These are phyloP conservation scores for Dichetophora obliterata DNA, from an alignment of 2,888 invertebrate genomes.

Conservation along the genomic window DNA sequence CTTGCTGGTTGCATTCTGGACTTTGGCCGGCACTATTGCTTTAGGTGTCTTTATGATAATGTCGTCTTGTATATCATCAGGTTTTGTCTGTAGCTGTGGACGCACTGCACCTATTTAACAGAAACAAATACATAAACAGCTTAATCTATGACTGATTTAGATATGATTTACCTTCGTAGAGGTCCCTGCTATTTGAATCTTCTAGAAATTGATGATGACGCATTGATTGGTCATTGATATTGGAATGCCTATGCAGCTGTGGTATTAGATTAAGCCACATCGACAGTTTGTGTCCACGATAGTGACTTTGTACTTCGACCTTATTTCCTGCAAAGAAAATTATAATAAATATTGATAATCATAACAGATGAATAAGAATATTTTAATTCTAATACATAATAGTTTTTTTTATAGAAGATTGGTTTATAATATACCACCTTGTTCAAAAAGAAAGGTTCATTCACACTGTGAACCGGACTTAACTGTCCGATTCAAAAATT, in stretches of 20 bases:
- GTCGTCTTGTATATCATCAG: constrained; percentile 59
- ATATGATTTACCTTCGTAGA: constrained; percentile 83
- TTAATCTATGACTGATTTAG: no score
- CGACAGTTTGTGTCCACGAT: constrained; percentile 93
- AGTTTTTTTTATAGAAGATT: no score
- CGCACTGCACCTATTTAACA: constrained; percentile 72
- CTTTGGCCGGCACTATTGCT: constrained; percentile 41
- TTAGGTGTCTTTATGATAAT: constrained; percentile 63
- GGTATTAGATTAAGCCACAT: constrained; percentile 93
- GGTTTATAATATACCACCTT: no score
- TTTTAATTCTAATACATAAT: no score
- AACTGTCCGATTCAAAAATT: no score
- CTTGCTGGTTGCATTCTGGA: constrained; percentile 56
- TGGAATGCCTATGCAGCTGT: constrained; percentile 88
- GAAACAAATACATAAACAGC: no score
- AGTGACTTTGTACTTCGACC: constrained; percentile 88
- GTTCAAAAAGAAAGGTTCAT: no score
- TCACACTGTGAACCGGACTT: no score
- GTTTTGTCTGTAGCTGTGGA: constrained; percentile 74
- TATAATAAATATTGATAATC: background rate
- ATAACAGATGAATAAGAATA: no score
- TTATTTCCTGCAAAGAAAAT: constrained; percentile 72
- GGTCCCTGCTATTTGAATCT: constrained; percentile 71
- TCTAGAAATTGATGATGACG: constrained; percentile 89
- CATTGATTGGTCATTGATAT: constrained; percentile 83